These are phyloP conservation scores for Odontamblyopus rebecca DNA, from an alignment of 2,797 vertebrate genomes.

Conservation along the genomic window DNA sequence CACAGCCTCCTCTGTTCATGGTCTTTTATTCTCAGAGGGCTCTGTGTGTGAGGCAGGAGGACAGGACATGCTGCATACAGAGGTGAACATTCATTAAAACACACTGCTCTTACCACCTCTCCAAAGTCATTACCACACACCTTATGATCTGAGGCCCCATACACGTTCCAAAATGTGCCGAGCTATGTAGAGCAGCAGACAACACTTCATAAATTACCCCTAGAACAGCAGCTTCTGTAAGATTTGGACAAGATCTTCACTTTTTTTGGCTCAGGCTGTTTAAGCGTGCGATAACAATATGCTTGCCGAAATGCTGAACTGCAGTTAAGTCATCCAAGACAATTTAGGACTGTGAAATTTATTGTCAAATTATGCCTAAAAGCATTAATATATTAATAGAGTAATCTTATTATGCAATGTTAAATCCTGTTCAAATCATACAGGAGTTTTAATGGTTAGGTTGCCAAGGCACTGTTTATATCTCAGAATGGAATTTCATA, in stretches of 20 bases:
- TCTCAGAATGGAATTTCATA: background rate
- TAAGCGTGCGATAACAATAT: slow-evolving; percentile 50
- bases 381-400: slow-evolving; percentile 24
- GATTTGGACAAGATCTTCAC: slow-evolving; percentile 47
- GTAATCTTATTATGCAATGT: background rate
- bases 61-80: slow-evolving; percentile 8
- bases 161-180: slow-evolving; percentile 45
- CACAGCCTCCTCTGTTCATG: slow-evolving; percentile 36
- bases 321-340: slow-evolving; percentile 44
- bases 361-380: slow-evolving; percentile 39
- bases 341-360: slow-evolving; percentile 52
- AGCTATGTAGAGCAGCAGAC: slow-evolving; percentile 31
- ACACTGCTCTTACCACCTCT: slow-evolving; percentile 15
- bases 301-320: slow-evolving; percentile 52
- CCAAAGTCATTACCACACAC: slow-evolving; percentile 26
- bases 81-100: slow-evolving; percentile 35
- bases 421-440: no score
- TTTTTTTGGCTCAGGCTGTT: slow-evolving; percentile 56
- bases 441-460: no score
- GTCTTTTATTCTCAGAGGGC: slow-evolving; percentile 38
- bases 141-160: slow-evolving; percentile 26
- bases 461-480: background rate
- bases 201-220: slow-evolving; percentile 53
- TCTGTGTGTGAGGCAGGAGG: slow-evolving; percentile 21
- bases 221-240: slow-evolving; percentile 42